These are phyloP conservation scores for Bombus confusus DNA, from an alignment of 1,140 invertebrate genomes.

Conservation along the genomic window DNA sequence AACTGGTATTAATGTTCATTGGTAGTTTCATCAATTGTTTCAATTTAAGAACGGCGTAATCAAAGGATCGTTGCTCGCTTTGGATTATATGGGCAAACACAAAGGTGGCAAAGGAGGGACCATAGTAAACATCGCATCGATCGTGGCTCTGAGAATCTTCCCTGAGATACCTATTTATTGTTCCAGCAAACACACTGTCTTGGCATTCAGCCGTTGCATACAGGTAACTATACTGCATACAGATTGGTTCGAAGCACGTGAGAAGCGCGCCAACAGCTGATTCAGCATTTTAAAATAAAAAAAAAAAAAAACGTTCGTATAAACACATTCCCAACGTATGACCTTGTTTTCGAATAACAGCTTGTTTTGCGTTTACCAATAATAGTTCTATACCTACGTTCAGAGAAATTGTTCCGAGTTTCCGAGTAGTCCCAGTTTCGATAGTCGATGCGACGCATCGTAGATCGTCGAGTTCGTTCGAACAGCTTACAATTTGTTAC, in stretches of 20 bases:
- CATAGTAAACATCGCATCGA: slow-evolving; percentile 74
- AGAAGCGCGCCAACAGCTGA: too few species aligned
- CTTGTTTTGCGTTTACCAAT: too few species aligned
- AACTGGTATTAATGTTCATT: not conserved
- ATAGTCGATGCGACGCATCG: too few species aligned
- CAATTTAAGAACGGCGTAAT: slow-evolving; percentile 73
- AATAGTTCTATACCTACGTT: too few species aligned
- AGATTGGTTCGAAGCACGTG: accelerated
- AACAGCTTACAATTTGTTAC: too few species aligned
- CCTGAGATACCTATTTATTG: slow-evolving; percentile 82
- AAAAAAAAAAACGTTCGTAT: too few species aligned
- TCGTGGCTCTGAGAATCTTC: slow-evolving; percentile 36
- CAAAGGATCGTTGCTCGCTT: slow-evolving; percentile 77
- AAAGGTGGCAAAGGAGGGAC: slow-evolving; percentile 75
- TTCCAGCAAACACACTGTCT: slow-evolving; percentile 85
- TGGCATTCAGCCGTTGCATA: slow-evolving; percentile 76
- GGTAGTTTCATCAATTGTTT: slow-evolving; percentile 4
- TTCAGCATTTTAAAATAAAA: too few species aligned
- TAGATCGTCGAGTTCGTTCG: too few species aligned
- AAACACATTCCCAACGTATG: too few species aligned
- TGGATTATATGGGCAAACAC: slow-evolving; percentile 76
- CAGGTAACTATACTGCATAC: not conserved
- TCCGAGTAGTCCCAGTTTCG: too few species aligned
- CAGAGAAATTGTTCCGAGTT: too few species aligned
- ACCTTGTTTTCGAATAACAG: too few species aligned